Evolutionary conservation across 2,797 vertebrate species (phyloP).

Genomic region (Callimico goeldii): DNA sequence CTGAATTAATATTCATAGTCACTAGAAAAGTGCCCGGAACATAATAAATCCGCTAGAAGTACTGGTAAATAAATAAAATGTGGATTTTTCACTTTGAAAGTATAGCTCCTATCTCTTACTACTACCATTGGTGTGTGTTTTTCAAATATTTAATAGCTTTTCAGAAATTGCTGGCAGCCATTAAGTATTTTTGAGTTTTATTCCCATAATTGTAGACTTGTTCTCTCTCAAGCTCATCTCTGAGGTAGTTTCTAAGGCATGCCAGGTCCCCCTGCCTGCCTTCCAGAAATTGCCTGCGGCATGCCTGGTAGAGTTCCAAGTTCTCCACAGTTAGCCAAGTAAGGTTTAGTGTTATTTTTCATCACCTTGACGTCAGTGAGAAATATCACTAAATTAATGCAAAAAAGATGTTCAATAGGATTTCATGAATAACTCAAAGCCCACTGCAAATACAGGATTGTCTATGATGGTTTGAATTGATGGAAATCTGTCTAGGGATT

Average conservation of each 20-base stretch:
- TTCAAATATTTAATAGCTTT: constrained; percentile 20
- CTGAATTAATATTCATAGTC: background rate
- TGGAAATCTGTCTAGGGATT: constrained; percentile 62
- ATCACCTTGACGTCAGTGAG: constrained; percentile 79
- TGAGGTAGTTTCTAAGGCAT: constrained; percentile 61
- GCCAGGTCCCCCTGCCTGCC: constrained; percentile 50
- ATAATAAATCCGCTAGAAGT: background rate
- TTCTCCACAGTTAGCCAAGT: constrained; percentile 72
- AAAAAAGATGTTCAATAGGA: constrained; percentile 74
- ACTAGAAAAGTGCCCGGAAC: background rate
- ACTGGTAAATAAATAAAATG: background rate
- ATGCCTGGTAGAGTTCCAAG: constrained; percentile 76
- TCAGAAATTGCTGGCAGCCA: constrained; percentile 54
- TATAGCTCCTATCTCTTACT: background rate
- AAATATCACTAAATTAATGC: constrained; percentile 82
- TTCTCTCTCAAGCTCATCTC: constrained; percentile 59
- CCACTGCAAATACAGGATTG: constrained; percentile 29
- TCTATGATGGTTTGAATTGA: constrained; percentile 70
- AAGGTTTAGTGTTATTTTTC: constrained; percentile 77
- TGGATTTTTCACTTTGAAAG: background rate
- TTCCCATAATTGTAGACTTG: constrained; percentile 45
- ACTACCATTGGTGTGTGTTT: background rate
- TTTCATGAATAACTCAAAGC: constrained; percentile 74
- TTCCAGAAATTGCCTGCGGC: constrained; percentile 73
- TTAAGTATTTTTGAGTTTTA: constrained; percentile 53